Percentiles rank a stretch among this genome's conserved stretches.
Conservation (phyloP, 2,113 vertebrate species). For the Rousettus leschenaultii region DNA sequence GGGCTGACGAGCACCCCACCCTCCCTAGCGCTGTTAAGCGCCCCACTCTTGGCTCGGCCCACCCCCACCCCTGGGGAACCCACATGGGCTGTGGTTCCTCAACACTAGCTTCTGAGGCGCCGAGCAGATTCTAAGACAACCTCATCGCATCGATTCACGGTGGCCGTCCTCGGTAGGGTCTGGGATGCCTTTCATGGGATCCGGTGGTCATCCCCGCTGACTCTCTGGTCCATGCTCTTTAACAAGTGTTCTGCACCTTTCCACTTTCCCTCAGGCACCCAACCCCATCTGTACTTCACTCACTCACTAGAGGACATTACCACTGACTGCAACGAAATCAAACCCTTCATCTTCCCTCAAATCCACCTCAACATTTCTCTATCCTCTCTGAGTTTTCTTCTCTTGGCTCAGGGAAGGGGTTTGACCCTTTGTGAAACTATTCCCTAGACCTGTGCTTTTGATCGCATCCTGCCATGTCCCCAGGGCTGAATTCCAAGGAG, state of each 20-base stretch:
- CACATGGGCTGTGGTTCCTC: rapidly evolving
- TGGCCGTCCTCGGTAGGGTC: background rate
- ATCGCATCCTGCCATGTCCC: background rate
- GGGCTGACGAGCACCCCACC: rapidly evolving
- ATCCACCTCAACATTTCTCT: rapidly evolving
- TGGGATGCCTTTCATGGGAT: background rate
- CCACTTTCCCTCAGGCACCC: background rate
- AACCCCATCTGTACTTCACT: background rate
- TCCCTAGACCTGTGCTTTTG: background rate
- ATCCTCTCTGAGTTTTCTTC: background rate
- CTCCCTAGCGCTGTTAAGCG: background rate
- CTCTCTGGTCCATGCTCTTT: background rate
- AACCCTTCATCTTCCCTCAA: background rate
- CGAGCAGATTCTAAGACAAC: background rate
- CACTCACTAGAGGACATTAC: background rate
- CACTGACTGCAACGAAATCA: background rate
- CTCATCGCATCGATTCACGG: rapidly evolving
- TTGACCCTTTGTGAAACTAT: background rate
- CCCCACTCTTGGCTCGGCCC: background rate
- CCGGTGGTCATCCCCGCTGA: background rate
- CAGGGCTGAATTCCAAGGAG: too few species aligned
- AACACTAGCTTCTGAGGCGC: background rate
- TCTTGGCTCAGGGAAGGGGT: background rate
- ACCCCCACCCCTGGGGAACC: background rate
- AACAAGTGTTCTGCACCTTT: background rate